Percentiles rank a stretch among this genome's conserved stretches.
Conservation (phyloP, 1,140 invertebrate genomes). For the Penaeus japonicus region DNA sequence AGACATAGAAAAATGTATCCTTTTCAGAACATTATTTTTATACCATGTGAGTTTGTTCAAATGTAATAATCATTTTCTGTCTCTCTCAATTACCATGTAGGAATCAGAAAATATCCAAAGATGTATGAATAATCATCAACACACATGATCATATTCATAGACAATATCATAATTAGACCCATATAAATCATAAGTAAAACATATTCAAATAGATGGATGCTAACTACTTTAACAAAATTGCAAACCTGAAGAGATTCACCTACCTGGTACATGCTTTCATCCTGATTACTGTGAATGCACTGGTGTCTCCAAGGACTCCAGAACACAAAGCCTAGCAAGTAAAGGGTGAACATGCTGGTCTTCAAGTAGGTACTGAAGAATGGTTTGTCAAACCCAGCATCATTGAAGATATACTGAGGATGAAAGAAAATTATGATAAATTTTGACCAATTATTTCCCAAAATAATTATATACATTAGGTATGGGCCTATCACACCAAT, state of each 20-base stretch:
- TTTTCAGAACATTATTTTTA: too few species aligned
- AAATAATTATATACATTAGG: constrained; percentile 20
- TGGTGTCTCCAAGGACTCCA: constrained; percentile 76
- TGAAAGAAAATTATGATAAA: constrained; percentile 50
- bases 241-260: neutral
- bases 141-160: too few species aligned
- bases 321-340: constrained; percentile 81
- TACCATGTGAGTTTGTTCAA: too few species aligned
- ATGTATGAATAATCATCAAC: too few species aligned
- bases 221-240: neutral
- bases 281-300: constrained; percentile 16
- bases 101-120: too few species aligned
- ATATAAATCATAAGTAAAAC: too few species aligned
- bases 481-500: too few species aligned
- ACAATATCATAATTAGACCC: too few species aligned
- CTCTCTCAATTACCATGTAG: too few species aligned
- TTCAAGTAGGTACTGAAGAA: constrained; percentile 90
- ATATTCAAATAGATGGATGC: neutral
- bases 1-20: too few species aligned
- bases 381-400: constrained; percentile 82
- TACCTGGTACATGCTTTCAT: constrained; percentile 40
- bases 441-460: constrained; percentile 15
- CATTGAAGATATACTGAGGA: constrained; percentile 82
- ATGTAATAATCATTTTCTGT: too few species aligned
- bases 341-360: constrained; percentile 86